Evolutionary conservation across 2,888 invertebrate species (phyloP).

Genomic region (Cephus runcator): DNA sequence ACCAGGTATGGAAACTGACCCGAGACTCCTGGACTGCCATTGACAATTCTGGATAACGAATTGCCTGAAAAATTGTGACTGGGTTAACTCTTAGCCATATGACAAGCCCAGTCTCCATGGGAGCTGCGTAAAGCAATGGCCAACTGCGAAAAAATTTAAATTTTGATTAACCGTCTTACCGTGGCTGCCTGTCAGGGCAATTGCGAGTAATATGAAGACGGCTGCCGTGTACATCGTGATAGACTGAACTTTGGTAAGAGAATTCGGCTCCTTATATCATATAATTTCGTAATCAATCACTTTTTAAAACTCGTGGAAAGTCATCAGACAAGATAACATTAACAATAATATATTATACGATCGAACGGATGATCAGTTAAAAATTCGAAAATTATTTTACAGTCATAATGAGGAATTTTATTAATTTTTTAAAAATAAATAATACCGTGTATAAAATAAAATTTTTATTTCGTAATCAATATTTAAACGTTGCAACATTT

Average conservation of each 20-base stretch:
- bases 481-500: neutral
- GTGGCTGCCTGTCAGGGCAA: neutral
- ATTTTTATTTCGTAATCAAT: neutral
- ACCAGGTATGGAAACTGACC: slow-evolving; percentile 4
- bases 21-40: neutral
- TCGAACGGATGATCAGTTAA: neutral
- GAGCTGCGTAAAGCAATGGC: no score
- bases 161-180: neutral
- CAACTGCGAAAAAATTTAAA: neutral
- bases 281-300: neutral
- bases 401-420: fast-evolving
- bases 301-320: neutral
- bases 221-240: neutral
- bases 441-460: neutral
- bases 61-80: neutral
- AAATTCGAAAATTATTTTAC: neutral
- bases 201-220: neutral
- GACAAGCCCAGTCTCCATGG: no score
- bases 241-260: neutral
- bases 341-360: neutral
- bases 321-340: neutral
- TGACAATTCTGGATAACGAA: neutral
- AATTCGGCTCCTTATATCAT: neutral
- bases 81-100: no score
- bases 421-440: neutral